Percentiles rank a stretch among this genome's conserved stretches.
phyloP scores from a whole-genome alignment of 2,113 vertebrate species.

The Anoplopoma fimbria region DNA sequence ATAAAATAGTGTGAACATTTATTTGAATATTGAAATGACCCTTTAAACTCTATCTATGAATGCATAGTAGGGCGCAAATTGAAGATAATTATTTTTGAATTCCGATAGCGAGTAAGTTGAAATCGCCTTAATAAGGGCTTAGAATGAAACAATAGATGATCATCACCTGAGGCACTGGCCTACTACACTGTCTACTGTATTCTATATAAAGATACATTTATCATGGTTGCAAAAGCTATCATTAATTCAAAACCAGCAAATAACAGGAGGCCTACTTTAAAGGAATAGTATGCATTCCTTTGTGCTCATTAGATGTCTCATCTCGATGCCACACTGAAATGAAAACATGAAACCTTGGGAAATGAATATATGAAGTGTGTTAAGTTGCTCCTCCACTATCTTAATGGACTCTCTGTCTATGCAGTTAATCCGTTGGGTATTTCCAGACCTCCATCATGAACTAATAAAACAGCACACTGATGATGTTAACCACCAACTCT shows the following conservation, averaged over 20 bases:
- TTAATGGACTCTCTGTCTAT: background rate
- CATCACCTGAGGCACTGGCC: too few relatives aligned
- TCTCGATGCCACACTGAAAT: background rate
- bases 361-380: background rate
- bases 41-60: too few relatives aligned
- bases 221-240: background rate
- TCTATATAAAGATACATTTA: background rate
- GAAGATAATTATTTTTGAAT: too few relatives aligned
- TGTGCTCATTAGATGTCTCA: background rate
- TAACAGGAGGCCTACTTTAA: background rate
- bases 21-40: too few relatives aligned
- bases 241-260: background rate
- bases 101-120: too few relatives aligned
- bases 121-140: too few relatives aligned
- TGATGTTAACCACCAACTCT: slow-evolving; percentile 33
- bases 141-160: too few relatives aligned
- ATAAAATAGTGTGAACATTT: too few relatives aligned
- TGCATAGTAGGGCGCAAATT: too few relatives aligned
- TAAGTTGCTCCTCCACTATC: background rate
- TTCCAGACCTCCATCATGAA: slow-evolving; percentile 13
- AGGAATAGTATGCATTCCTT: background rate
- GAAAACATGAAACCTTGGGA: background rate
- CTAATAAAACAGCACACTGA: slow-evolving; percentile 14
- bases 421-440: slow-evolving; percentile 1
- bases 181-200: background rate